Base-by-base conservation (phyloP, 2,113 vertebrate genomes). In the Pica pica region DNA sequence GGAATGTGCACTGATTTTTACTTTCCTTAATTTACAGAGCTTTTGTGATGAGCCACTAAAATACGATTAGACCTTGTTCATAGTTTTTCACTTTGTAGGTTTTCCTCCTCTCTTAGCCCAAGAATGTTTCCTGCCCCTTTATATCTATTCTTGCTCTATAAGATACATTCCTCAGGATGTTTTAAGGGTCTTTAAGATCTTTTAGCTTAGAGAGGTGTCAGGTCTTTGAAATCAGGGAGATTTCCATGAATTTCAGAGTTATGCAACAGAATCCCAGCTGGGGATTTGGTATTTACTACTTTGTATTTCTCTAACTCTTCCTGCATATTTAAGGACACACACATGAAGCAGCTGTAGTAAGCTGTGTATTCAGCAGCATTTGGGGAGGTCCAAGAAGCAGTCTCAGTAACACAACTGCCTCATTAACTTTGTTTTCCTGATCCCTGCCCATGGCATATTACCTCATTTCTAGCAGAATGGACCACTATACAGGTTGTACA, bases 91-190 rank as follows among this genome's bases (percentile, higher is more conserved):
- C 27, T 74, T 70, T 16, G 9, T 74, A 42, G 31, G 52, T 46
- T 74, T 20, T 89, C 3, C 20, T 79, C 7, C n/a, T 4, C 6
- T 70, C 35, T 64, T 69, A 57, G 15, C 6, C 10, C 24, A 16
- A 1, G 1, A 37, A 56, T 82, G 3, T 7, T 61, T 73, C 28
- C 49, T 93, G 7, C 5, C 17, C 13, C 11, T 50, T 78, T 63
- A 2, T 41, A 41, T 52, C 31, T 64, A 1, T 76, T 44, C 27
- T 64, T 3, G 0, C 17, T 15, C 44, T 3, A 8, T 61, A 9
- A 26, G 53, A 27, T 42, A 5, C 9, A 37, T 73, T 24, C 3
- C 35, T 89, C 26, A 37, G 23, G 12, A 8, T n/a, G 5, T 39
- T 81, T 57, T 76, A 50, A 59, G 35, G 13, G 16, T 87, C 35